Evolutionary conservation across 30 jellyfish, hydroid and myxozoan species (phyloP).

Genomic region (Aurelia coerulea): DNA sequence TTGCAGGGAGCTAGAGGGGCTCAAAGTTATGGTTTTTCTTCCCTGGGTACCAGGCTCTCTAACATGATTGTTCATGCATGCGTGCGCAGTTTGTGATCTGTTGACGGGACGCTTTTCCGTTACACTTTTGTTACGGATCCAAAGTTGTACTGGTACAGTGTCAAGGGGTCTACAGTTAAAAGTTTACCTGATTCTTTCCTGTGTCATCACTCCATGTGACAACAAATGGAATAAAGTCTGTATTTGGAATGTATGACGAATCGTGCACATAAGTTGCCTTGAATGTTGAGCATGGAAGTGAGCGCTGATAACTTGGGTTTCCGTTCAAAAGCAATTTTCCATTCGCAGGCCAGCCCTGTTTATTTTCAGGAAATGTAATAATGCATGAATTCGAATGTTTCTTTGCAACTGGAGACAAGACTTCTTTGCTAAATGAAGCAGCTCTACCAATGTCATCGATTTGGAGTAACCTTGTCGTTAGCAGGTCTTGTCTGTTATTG

Average conservation of each 20-base stretch:
- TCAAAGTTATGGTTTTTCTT: too few relatives aligned
- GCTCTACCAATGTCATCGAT: slow-evolving; percentile 25
- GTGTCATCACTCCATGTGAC: background rate
- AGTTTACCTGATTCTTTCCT: background rate
- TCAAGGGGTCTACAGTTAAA: too few relatives aligned
- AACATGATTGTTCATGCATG: too few relatives aligned
- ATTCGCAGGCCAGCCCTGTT: slow-evolving; percentile 51
- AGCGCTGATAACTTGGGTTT: background rate
- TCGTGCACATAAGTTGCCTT: slow-evolving; percentile 66
- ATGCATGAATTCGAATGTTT: slow-evolving; percentile 5
- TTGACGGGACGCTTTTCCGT: too few relatives aligned
- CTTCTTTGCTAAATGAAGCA: slow-evolving; percentile 19
- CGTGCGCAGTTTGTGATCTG: too few relatives aligned
- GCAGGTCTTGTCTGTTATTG: slow-evolving; percentile 1
- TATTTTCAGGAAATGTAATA: background rate
- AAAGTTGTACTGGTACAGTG: too few relatives aligned
- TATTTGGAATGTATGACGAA: slow-evolving; percentile 49
- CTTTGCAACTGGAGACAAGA: slow-evolving; percentile 20
- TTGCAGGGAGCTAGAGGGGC: too few relatives aligned
- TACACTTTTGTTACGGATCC: too few relatives aligned
- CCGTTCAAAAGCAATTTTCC: slow-evolving; percentile 12
- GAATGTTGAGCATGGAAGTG: slow-evolving; percentile 37
- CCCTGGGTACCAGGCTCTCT: too few relatives aligned
- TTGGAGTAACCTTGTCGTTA: background rate
- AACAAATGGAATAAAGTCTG: slow-evolving; percentile 42